Conservation (phyloP, 2,797 vertebrate species). For the Vireo griseus region DNA sequence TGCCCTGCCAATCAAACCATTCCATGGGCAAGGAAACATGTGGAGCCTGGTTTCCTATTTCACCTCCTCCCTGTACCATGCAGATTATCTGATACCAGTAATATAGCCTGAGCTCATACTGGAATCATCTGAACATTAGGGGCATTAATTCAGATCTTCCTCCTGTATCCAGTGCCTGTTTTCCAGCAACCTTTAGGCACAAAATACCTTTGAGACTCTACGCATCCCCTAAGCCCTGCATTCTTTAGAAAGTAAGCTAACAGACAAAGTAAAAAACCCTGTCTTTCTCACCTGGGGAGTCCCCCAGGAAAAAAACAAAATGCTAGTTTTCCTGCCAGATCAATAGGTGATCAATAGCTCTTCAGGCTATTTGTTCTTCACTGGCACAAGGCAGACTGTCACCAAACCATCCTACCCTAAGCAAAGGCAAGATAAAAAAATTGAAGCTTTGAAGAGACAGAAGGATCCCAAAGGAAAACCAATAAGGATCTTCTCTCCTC, state of each 20-base stretch:
- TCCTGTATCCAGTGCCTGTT: neutral
- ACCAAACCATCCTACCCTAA: neutral
- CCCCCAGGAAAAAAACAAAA: neutral
- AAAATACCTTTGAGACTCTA: neutral
- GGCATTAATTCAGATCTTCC: neutral
- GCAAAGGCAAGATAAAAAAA: neutral
- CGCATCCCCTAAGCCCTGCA: neutral
- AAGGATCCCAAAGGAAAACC: neutral
- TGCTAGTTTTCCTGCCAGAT: neutral
- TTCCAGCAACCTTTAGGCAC: neutral
- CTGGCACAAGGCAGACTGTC: neutral
- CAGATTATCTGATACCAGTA: conserved; percentile 31
- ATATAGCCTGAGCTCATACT: conserved; percentile 36
- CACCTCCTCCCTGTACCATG: conserved; percentile 7
- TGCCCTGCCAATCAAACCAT: neutral
- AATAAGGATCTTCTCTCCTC: neutral
- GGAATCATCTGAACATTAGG: neutral
- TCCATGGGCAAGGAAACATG: neutral
- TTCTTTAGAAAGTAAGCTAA: neutral
- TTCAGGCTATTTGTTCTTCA: neutral
- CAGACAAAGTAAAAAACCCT: neutral
- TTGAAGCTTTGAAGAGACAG: neutral
- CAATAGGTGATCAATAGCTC: neutral
- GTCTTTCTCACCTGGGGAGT: neutral
- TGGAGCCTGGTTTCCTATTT: conserved; percentile 45